Conservation (phyloP, 2,797 vertebrate genomes). For the Hoplostethus mediterraneus region DNA sequence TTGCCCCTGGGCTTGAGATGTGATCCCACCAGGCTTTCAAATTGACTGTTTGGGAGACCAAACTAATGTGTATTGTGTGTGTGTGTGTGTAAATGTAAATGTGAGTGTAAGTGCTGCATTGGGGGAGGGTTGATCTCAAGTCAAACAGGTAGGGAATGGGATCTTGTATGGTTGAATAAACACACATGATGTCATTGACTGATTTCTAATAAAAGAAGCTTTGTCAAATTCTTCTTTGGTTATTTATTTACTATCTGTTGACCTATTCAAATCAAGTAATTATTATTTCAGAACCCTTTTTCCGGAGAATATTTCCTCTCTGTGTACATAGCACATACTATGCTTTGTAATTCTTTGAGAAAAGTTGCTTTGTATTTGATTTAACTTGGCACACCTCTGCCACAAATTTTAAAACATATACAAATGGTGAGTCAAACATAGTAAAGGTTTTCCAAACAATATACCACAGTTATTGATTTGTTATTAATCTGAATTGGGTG, state of each 20-base stretch:
- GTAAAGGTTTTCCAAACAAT: neutral
- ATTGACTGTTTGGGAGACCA: slow-evolving; percentile 41
- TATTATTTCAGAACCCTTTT: neutral
- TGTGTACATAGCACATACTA: neutral
- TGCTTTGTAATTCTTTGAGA: too few relatives aligned
- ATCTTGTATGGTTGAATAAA: slow-evolving; percentile 44
- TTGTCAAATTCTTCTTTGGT: too few relatives aligned
- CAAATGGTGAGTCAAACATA: neutral
- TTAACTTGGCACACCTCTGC: too few relatives aligned
- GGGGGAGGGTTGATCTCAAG: slow-evolving; percentile 29
- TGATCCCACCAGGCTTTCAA: slow-evolving; percentile 62
- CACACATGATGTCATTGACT: neutral
- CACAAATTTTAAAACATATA: neutral
- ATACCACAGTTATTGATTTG: neutral
- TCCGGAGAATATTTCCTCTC: neutral
- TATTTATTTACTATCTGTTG: too few relatives aligned
- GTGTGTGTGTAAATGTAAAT: slow-evolving; percentile 23
- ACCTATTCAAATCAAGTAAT: neutral
- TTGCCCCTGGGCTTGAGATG: slow-evolving; percentile 55
- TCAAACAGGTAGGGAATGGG: slow-evolving; percentile 38
- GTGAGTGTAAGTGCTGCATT: slow-evolving; percentile 5
- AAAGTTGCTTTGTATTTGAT: too few relatives aligned
- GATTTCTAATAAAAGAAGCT: too few relatives aligned
- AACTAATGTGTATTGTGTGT: slow-evolving; percentile 41
- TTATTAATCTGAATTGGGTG: neutral